Evolutionary conservation across 2,113 vertebrate species (phyloP).

Genomic region (Columbina picui): DNA sequence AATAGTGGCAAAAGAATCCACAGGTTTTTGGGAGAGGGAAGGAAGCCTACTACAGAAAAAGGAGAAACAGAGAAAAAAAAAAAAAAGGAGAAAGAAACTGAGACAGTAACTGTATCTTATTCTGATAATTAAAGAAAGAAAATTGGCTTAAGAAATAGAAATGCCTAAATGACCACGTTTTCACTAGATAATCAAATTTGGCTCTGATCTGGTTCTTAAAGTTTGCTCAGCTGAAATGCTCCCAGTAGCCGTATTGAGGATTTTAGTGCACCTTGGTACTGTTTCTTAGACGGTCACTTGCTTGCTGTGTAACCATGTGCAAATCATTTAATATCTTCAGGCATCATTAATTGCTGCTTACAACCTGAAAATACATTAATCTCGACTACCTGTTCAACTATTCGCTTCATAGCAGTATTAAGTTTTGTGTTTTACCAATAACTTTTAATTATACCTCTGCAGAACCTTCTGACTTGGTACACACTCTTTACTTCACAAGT

Average conservation of each 20-base stretch:
- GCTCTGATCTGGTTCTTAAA: not conserved
- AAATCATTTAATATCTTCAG: constrained; percentile 1
- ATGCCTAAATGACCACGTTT: not conserved
- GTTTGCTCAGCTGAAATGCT: not conserved
- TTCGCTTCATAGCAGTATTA: not conserved
- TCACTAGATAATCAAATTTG: not conserved
- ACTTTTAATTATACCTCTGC: not conserved
- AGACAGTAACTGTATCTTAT: not conserved
- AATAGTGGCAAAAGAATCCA: not conserved
- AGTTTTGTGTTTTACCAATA: constrained; percentile 6
- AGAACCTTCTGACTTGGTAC: not conserved
- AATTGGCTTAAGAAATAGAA: not conserved
- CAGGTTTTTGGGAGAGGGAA: not conserved
- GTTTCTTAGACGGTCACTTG: not conserved
- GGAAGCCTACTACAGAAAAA: not conserved
- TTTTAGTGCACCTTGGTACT: not conserved
- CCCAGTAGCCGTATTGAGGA: not conserved
- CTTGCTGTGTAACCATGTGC: not conserved
- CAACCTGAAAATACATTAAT: constrained; percentile 12
- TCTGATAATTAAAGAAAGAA: not conserved
- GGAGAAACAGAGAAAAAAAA: too few relatives aligned
- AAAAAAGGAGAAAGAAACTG: not conserved
- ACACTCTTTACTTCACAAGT: not conserved
- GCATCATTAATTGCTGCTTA: constrained; percentile 22
- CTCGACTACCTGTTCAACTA: not conserved